Evolutionary conservation across 2,113 vertebrate species (phyloP).

Genomic region (Lucifuga dentata): DNA sequence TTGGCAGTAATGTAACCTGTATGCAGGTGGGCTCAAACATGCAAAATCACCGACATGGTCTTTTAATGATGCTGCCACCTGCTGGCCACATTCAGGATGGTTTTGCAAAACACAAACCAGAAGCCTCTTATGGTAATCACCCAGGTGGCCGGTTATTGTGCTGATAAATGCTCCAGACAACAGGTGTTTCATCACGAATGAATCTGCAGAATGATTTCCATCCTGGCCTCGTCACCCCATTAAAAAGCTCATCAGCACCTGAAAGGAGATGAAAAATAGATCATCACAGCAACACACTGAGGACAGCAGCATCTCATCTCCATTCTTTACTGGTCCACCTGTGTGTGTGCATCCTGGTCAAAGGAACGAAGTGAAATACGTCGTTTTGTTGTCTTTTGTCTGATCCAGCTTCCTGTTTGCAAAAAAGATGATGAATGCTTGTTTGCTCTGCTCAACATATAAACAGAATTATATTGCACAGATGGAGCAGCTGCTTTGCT

Average conservation of each 20-base stretch:
- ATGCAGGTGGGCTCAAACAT: too few relatives aligned
- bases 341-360: slow-evolving; percentile 25
- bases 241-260: slow-evolving; percentile 55
- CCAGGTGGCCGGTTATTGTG: not conserved
- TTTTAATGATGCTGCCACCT: slow-evolving; percentile 51
- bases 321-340: slow-evolving; percentile 35
- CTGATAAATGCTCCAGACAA: slow-evolving; percentile 10
- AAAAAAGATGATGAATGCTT: slow-evolving; percentile 23
- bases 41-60: not conserved
- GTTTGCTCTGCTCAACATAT: slow-evolving; percentile 42
- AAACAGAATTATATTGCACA: slow-evolving; percentile 33
- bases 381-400: slow-evolving; percentile 39
- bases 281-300: slow-evolving; percentile 29
- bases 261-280: slow-evolving; percentile 20
- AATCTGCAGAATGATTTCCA: slow-evolving; percentile 18
- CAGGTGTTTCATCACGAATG: slow-evolving; percentile 48
- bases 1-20: too few relatives aligned
- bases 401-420: slow-evolving; percentile 27
- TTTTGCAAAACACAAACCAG: too few relatives aligned
- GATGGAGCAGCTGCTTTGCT: slow-evolving; percentile 25
- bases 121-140: not conserved
- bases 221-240: not conserved
- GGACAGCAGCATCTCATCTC: slow-evolving; percentile 18
- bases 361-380: slow-evolving; percentile 26
- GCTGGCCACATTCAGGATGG: slow-evolving; percentile 42